Percentiles rank a stretch among this genome's conserved stretches.
These are phyloP conservation scores for Bathynomus jamesi DNA, from an alignment of 1,140 invertebrate species.

Conservation along the genomic window DNA sequence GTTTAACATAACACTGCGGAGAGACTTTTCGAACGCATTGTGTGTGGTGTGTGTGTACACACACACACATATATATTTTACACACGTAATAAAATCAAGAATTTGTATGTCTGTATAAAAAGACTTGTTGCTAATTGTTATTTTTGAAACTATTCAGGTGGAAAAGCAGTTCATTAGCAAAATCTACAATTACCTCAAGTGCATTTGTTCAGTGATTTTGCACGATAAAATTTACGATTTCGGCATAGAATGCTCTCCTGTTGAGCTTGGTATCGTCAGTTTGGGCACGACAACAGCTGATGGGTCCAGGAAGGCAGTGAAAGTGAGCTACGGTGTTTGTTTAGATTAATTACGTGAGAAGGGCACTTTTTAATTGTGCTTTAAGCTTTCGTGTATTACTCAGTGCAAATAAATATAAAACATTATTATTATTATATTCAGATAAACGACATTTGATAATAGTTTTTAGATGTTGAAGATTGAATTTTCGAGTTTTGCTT, in stretches of 20 bases:
- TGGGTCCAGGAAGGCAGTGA: constrained; percentile 58
- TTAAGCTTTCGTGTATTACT: no score
- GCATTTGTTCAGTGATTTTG: constrained; percentile 32
- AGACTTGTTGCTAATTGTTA: background rate
- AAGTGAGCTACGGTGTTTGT: no score
- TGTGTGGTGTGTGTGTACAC: no score
- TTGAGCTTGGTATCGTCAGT: constrained; percentile 71
- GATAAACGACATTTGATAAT: no score
- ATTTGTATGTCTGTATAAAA: background rate
- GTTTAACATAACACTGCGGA: no score
- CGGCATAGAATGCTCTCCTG: constrained; percentile 39
- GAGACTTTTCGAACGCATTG: no score
- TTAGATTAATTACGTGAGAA: no score
- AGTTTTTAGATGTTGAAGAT: no score
- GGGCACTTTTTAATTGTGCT: no score
- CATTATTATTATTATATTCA: background rate
- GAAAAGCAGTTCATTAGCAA: constrained; percentile 26
- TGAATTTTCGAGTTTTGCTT: no score
- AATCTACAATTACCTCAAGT: constrained; percentile 28
- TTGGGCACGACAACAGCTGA: constrained; percentile 78
- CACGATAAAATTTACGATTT: constrained; percentile 38
- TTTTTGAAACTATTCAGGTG: constrained; percentile 14
- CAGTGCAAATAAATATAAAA: no score
- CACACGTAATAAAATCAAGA: background rate
- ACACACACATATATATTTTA: no score